phyloP scores from a whole-genome alignment of 2,888 invertebrate species.

The Odontothrips loti region DNA sequence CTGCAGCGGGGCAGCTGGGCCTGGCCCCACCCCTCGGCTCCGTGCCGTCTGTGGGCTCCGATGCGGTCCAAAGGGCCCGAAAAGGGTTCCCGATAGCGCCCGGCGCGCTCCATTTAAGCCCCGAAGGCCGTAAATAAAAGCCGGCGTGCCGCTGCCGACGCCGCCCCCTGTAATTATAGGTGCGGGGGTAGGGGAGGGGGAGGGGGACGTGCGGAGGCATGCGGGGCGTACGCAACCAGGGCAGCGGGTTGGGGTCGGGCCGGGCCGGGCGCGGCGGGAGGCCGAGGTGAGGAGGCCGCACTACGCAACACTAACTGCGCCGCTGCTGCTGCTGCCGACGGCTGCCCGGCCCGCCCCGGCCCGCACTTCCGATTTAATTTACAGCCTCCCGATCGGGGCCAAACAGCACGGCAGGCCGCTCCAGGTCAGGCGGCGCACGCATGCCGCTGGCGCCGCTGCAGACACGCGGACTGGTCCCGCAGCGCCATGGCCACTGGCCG shows the following conservation, averaged over 20 bases:
- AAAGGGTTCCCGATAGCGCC: slow-evolving; percentile 3
- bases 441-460: no score
- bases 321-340: no score
- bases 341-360: background rate
- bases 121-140: background rate
- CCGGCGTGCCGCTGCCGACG: background rate
- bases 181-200: background rate
- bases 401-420: no score
- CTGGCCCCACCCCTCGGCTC: no score
- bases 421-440: no score
- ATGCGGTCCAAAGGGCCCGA: background rate
- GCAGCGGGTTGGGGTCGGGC: background rate
- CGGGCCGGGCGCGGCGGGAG: background rate
- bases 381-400: no score
- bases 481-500: no score
- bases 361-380: no score
- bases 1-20: no score
- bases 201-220: background rate
- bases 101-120: slow-evolving; percentile 5
- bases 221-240: background rate
- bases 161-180: background rate
- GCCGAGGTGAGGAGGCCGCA: background rate
- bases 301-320: no score
- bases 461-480: no score
- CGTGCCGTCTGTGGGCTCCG: no score